These are phyloP conservation scores for Brachionus calyciflorus DNA, from an alignment of 1,140 invertebrate genomes.

Conservation along the genomic window DNA sequence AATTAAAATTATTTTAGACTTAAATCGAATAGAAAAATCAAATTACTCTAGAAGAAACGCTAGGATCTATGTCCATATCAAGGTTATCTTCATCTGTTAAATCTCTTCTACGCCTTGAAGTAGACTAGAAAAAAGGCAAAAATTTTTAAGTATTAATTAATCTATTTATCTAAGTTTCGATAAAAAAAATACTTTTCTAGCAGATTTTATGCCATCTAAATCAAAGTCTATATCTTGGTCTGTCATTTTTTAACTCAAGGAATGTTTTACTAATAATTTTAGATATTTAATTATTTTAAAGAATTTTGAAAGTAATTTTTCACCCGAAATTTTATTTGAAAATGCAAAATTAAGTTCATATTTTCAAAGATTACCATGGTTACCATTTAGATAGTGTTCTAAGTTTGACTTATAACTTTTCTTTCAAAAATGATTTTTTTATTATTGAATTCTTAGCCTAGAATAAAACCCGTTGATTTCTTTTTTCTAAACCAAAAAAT, in stretches of 20 bases:
- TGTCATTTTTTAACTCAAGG: background rate
- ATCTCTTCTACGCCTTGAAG: constrained; percentile 21
- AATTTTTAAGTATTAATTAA: background rate
- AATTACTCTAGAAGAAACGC: background rate
- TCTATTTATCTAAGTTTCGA: background rate
- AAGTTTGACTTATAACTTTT: no score
- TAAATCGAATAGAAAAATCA: no score
- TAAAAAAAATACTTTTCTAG: constrained; percentile 33
- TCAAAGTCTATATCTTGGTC: constrained; percentile 30
- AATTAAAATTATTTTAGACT: background rate
- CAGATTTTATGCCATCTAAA: background rate
- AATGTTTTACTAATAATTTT: no score
- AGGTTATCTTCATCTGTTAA: constrained; percentile 1
- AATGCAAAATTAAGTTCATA: no score
- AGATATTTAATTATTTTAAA: background rate
- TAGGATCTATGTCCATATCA: background rate
- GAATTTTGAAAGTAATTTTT: background rate
- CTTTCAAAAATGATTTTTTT: no score
- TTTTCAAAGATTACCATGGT: no score
- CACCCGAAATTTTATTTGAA: no score
- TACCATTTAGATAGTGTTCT: no score
- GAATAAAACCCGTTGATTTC: no score
- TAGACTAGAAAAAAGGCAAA: background rate
- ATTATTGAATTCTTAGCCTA: no score
- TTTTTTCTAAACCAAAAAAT: no score